Conservation (phyloP, 2,888 invertebrate genomes). For the Yponomeuta plumbellus region DNA sequence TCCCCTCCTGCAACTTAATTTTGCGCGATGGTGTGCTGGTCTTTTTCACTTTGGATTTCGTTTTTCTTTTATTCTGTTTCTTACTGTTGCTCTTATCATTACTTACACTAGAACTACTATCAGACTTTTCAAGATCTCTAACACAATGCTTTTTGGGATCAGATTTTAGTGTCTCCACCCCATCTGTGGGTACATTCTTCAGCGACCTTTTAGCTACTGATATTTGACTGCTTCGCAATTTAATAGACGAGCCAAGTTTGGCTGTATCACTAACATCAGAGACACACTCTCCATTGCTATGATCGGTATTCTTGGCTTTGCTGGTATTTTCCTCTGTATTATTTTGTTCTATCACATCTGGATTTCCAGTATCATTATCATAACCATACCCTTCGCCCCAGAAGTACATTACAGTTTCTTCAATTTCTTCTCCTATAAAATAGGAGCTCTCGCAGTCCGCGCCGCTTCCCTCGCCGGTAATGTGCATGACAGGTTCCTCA, state of each 20-base stretch:
- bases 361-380: slow-evolving; percentile 86
- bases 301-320: slow-evolving; percentile 53
- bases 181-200: slow-evolving; percentile 60
- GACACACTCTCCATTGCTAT: slow-evolving; percentile 56
- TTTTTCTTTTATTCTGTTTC: slow-evolving; percentile 54
- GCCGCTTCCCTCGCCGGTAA: slow-evolving; percentile 83
- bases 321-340: slow-evolving; percentile 41
- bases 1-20: slow-evolving; percentile 43
- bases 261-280: slow-evolving; percentile 45
- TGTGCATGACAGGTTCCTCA: slow-evolving; percentile 83
- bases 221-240: slow-evolving; percentile 30
- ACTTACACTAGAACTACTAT: slow-evolving; percentile 43
- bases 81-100: slow-evolving; percentile 52
- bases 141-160: slow-evolving; percentile 66
- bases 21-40: slow-evolving; percentile 42
- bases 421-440: slow-evolving; percentile 81
- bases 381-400: slow-evolving; percentile 83
- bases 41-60: slow-evolving; percentile 56
- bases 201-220: slow-evolving; percentile 56
- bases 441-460: slow-evolving; percentile 78
- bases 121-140: slow-evolving; percentile 50
- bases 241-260: slow-evolving; percentile 47
- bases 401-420: slow-evolving; percentile 83
- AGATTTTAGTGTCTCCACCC: slow-evolving; percentile 47
- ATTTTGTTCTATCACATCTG: slow-evolving; percentile 49